Evolutionary conservation across 64 coral and sea anemone species (phyloP).

Genomic region (Stichodactyla helianthus): DNA sequence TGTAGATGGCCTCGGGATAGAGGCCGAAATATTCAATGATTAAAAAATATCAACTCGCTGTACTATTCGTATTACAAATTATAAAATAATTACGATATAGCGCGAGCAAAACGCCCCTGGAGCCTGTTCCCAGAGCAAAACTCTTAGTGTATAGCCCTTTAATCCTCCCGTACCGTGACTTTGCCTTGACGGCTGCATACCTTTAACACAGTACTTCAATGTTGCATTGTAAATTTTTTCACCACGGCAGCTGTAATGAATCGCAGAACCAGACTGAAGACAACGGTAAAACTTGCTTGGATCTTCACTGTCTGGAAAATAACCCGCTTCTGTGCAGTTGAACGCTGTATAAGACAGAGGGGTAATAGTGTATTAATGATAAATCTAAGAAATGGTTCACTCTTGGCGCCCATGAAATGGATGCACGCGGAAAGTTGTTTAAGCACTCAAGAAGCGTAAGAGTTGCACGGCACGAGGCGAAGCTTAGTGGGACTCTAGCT

Average conservation of each 20-base stretch:
- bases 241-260: neutral
- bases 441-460: no score
- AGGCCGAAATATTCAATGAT: no score
- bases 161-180: neutral
- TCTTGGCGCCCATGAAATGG: no score
- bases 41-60: no score
- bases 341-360: neutral
- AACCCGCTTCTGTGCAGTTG: neutral
- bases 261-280: neutral
- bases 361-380: neutral
- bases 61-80: no score
- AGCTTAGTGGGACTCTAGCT: no score
- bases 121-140: neutral
- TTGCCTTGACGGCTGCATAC: neutral
- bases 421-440: no score
- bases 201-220: neutral
- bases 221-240: neutral
- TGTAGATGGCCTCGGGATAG: no score
- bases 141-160: neutral
- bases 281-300: neutral
- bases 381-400: neutral
- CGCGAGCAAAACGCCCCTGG: neutral
- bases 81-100: no score
- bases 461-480: no score
- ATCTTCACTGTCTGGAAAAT: neutral